Percentiles rank a stretch among this genome's conserved stretches.
These are phyloP conservation scores for Phaetusa simplex DNA, from an alignment of 2,113 vertebrate genomes.

Conservation along the genomic window DNA sequence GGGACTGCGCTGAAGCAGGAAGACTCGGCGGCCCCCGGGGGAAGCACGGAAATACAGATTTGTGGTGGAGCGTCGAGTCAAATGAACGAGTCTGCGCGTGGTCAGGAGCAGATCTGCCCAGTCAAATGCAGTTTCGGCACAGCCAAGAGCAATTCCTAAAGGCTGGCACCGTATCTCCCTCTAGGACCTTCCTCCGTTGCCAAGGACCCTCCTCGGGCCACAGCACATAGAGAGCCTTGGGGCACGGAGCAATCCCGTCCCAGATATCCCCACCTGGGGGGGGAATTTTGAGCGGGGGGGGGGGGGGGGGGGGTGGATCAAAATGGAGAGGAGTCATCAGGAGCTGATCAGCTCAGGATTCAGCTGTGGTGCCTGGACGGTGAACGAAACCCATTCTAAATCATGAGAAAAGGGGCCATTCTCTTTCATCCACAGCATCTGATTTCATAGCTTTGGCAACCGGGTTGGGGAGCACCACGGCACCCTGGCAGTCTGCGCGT, in stretches of 20 bases:
- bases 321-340: background rate
- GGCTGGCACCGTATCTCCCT: background rate
- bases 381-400: background rate
- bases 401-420: background rate
- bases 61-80: background rate
- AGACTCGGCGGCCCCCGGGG: background rate
- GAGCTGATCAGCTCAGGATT: background rate
- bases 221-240: background rate
- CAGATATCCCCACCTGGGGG: background rate
- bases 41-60: background rate
- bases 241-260: background rate
- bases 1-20: background rate
- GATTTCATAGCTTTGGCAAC: conserved; percentile 27
- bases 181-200: rapidly evolving
- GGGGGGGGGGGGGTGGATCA: too few relatives aligned
- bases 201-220: background rate
- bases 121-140: background rate
- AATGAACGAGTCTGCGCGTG: rapidly evolving
- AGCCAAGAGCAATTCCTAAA: background rate
- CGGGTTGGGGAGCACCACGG: background rate
- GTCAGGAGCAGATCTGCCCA: background rate
- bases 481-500: rapidly evolving
- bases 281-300: background rate
- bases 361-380: background rate
- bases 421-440: background rate